A percentile compares a stretch with the other conserved stretches of the same genome.
Evolutionary conservation across 2,888 invertebrate genomes (phyloP).

Genomic region (Zelleria hepariella): DNA sequence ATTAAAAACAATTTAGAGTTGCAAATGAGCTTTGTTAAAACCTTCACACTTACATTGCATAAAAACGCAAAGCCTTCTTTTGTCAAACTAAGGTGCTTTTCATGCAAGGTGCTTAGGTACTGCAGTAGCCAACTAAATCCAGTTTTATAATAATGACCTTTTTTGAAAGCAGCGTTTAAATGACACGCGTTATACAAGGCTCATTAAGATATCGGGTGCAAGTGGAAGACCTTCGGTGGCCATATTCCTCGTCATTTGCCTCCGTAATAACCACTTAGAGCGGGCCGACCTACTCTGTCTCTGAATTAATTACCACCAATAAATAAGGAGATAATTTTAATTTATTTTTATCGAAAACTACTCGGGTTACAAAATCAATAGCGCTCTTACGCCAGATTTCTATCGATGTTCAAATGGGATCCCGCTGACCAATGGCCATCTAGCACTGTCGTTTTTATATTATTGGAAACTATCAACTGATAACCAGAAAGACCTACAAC

Average conservation of each 20-base stretch:
- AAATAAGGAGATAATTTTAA: conserved; percentile 25
- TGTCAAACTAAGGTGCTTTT: not conserved
- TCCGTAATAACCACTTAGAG: conserved; percentile 13
- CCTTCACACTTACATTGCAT: no score
- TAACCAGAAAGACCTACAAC: no score
- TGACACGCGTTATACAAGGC: conserved; percentile 31
- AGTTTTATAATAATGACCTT: not conserved
- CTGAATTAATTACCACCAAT: conserved; percentile 30
- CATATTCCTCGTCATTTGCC: conserved; percentile 27
- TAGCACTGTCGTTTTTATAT: no score
- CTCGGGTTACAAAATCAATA: not conserved
- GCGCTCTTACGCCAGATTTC: no score
- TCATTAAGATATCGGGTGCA: conserved; percentile 24
- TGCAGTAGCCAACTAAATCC: not conserved
- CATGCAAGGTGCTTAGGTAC: no score
- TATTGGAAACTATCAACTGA: no score
- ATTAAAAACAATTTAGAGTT: no score
- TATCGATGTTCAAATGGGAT: no score
- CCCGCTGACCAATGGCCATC: no score
- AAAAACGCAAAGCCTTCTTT: not conserved
- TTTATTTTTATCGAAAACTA: not conserved
- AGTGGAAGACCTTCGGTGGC: conserved; percentile 19
- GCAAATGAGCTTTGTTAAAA: no score
- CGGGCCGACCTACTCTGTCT: conserved; percentile 12
- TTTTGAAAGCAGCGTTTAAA: conserved; percentile 22